These are phyloP conservation scores for Ptilonorhynchus violaceus DNA, from an alignment of 2,113 vertebrate species.

Conservation along the genomic window DNA sequence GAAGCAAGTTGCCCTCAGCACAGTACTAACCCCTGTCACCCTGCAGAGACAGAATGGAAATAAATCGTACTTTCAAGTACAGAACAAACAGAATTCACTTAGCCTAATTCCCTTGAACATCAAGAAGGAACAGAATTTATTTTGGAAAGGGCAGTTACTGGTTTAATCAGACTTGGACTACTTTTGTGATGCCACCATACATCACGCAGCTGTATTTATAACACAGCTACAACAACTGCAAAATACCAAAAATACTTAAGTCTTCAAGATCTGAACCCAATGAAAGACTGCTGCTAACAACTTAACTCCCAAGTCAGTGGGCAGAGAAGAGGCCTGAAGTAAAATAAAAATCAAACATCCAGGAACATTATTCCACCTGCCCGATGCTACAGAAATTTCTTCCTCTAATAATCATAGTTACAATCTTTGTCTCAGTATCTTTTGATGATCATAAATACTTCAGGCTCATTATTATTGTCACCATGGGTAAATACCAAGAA, in stretches of 20 bases:
- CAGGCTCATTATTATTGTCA: neutral
- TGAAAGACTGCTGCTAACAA: neutral
- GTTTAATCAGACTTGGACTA: neutral
- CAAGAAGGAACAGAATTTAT: neutral
- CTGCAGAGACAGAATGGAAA: neutral
- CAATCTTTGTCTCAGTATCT: neutral
- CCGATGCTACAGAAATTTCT: neutral
- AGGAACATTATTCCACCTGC: neutral
- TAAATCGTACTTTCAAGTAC: neutral
- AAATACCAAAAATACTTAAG: neutral
- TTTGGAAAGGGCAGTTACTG: neutral
- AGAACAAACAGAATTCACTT: neutral
- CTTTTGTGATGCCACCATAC: neutral
- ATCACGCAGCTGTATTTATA: neutral
- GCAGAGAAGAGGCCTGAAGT: neutral
- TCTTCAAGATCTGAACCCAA: neutral
- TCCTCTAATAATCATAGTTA: neutral
- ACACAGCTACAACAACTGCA: neutral
- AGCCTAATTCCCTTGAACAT: neutral
- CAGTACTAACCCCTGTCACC: neutral
- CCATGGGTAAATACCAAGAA: neutral
- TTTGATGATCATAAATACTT: neutral
- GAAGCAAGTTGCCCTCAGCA: neutral
- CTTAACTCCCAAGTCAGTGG: neutral
- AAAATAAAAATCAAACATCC: neutral